Percentiles rank a stretch among this genome's conserved stretches.
phyloP scores from a whole-genome alignment of 2,113 vertebrate species.

The Telmatochromis sp. region DNA sequence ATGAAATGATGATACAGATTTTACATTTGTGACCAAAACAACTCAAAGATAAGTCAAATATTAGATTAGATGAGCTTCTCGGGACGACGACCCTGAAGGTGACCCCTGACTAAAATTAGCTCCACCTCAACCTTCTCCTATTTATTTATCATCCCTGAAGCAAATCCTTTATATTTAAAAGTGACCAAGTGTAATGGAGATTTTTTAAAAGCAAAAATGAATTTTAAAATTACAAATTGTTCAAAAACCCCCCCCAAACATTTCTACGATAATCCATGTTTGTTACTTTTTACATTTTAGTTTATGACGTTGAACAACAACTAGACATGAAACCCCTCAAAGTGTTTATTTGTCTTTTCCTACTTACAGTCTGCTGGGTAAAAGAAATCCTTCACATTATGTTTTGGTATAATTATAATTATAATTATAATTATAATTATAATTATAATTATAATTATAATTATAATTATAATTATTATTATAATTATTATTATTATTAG shows the following conservation, averaged over 20 bases:
- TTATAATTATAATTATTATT: rapidly evolving
- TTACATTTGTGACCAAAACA: background rate
- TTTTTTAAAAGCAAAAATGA: background rate
- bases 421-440: rapidly evolving
- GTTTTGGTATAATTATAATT: background rate
- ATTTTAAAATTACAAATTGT: background rate
- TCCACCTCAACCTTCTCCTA: background rate
- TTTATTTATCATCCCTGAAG: background rate
- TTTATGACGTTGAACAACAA: background rate
- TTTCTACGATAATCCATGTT: background rate
- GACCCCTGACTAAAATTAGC: background rate
- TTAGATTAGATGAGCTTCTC: background rate
- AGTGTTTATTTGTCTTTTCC: background rate
- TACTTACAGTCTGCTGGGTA: background rate
- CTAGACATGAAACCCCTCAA: background rate
- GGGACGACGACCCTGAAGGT: background rate
- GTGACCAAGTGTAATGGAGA: background rate
- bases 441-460: background rate
- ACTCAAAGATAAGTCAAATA: background rate
- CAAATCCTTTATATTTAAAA: background rate
- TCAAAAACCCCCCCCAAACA: rapidly evolving
- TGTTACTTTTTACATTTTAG: background rate
- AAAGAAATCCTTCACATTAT: background rate
- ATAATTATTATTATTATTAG: rapidly evolving
- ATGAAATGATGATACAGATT: background rate